Conservation (phyloP, 2,888 invertebrate genomes). For the Hirtodrosophila trivittata region DNA sequence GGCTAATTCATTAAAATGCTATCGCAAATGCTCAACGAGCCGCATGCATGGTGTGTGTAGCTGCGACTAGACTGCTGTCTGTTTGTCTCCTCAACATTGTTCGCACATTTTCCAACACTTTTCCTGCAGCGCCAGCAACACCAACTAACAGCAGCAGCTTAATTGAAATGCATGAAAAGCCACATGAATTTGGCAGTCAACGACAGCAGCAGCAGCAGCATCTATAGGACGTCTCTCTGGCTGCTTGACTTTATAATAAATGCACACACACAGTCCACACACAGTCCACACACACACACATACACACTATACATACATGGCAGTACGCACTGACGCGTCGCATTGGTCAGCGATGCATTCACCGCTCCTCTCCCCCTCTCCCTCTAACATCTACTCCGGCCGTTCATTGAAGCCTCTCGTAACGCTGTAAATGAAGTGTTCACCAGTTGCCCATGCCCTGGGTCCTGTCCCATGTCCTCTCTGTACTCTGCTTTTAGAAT, state of each 20-base stretch:
- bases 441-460: constrained; percentile 34
- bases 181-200: constrained; percentile 73
- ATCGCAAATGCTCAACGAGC: constrained; percentile 32
- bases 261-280: constrained; percentile 30
- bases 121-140: constrained; percentile 28
- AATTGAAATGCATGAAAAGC: constrained; percentile 78
- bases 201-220: constrained; percentile 49
- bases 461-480: constrained; percentile 23
- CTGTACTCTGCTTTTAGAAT: constrained; percentile 52
- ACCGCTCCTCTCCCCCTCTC: background rate
- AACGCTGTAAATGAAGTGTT: constrained; percentile 69
- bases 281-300: constrained; percentile 13
- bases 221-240: constrained; percentile 6
- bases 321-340: constrained; percentile 51
- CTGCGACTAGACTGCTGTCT: background rate
- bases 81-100: constrained; percentile 41
- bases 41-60: too few relatives aligned
- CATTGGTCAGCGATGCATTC: constrained; percentile 57
- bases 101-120: constrained; percentile 65
- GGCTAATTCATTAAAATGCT: constrained; percentile 75
- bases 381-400: background rate
- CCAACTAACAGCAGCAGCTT: constrained; percentile 57
- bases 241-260: constrained; percentile 65
- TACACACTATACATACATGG: constrained; percentile 2
- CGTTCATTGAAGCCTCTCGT: constrained; percentile 31